Evolutionary conservation across 2,113 vertebrate species (phyloP).

Genomic region (Rutilus rutilus): DNA sequence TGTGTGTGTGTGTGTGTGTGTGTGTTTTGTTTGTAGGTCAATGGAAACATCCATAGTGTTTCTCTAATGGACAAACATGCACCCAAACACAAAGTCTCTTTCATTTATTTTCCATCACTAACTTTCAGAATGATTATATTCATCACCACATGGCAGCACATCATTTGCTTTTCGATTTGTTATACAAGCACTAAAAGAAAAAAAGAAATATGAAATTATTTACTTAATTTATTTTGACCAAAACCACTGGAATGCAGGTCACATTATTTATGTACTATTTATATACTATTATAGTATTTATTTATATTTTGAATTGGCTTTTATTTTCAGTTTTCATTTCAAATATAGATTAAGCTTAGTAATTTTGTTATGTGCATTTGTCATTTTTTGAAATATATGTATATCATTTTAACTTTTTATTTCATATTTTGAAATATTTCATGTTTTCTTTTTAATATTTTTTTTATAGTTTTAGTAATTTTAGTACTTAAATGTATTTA

Average conservation of each 20-base stretch:
- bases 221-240: neutral
- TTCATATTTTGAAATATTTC: too few species aligned
- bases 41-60: slow-evolving; percentile 15
- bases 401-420: too few species aligned
- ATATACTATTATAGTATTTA: neutral
- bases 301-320: neutral
- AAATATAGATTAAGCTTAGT: too few species aligned
- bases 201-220: neutral
- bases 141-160: neutral
- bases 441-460: too few species aligned
- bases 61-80: neutral
- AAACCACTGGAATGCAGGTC: neutral
- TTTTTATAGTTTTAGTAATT: too few species aligned
- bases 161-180: neutral
- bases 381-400: too few species aligned
- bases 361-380: too few species aligned
- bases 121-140: neutral
- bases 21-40: neutral
- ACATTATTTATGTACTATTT: neutral
- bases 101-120: neutral
- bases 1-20: slow-evolving; percentile 26
- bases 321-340: neutral
- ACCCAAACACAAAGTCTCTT: neutral
- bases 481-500: too few species aligned
- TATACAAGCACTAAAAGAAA: neutral